Evolutionary conservation across 2,797 vertebrate species (phyloP), one percentile per base, ranked within the genome.

Genomic region (Urocyon cinereoargenteus): DNA sequence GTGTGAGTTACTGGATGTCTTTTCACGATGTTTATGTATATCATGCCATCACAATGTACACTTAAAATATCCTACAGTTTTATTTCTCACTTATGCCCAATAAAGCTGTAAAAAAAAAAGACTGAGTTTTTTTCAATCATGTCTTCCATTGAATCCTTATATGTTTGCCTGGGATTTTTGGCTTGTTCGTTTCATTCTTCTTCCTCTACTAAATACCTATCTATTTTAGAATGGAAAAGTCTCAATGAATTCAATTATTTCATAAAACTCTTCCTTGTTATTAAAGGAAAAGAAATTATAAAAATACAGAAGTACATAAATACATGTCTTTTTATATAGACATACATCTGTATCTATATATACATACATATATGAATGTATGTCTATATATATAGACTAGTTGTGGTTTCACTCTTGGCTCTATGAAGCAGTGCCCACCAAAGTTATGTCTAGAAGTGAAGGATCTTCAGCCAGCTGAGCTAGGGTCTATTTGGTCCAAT

Each of bases 151-250:
- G 68, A 90, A 78, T 85, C 14, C 3, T 62, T 90, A 91, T 34
- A 22, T 64, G 49, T 83, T 94, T 90, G 66, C 70, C 79, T 93
- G 10, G 14, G 28, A 15, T 28, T 12, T 6, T 36, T 59, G 55
- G 10, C 22, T 92, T 61, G 11, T 34, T 88, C 75, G 9, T 66
- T 53, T 64, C 22, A 18, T 57, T 64, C 36, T 15, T 53, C 31
- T 10, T 1, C 15, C 49, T 89, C 45, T 81, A 75, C 34, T 64
- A 90, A 91, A 73, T 53, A 92, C 2, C 61, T 53, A 19, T 26
- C 55, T 90, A 55, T 40, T 94, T 86, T 73, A 93, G 28, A 81
- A 68, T 59, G 62, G n/a, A 31, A 79, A 97, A 61, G 51, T 40
- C 7, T 89, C 68, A 90, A 24, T 84, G 57, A 83, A 49, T 86